These are phyloP conservation scores for Entomobrya multifasciata DNA, from an alignment of 2,888 invertebrate genomes.

Conservation along the genomic window DNA sequence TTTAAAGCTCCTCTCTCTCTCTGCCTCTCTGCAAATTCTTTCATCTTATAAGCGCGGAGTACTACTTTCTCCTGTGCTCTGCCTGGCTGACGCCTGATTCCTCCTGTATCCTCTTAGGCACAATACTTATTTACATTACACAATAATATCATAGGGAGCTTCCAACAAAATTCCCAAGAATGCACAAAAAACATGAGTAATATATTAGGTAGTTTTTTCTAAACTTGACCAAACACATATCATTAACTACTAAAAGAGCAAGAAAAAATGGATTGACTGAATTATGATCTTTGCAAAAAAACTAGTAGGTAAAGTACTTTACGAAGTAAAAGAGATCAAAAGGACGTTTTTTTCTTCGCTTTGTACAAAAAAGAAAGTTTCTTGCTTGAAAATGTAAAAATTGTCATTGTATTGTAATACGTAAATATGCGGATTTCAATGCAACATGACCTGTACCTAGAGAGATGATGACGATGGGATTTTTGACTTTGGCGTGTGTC, in stretches of 20 bases:
- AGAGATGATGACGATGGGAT: no score
- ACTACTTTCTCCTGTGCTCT: background rate
- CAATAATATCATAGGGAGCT: background rate
- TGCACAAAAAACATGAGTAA: slow-evolving; percentile 13
- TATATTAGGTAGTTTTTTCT: slow-evolving; percentile 25
- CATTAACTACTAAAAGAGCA: slow-evolving; percentile 18
- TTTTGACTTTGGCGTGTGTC: no score
- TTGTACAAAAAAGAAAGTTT: background rate
- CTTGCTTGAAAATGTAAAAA: background rate
- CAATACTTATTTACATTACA: background rate
- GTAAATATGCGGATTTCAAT: background rate
- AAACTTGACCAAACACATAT: slow-evolving; percentile 2
- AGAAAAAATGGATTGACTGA: slow-evolving; percentile 35
- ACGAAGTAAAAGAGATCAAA: slow-evolving; percentile 11
- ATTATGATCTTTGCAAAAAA: background rate
- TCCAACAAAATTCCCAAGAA: background rate
- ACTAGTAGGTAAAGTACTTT: background rate
- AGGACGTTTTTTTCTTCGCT: background rate
- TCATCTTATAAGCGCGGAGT: background rate
- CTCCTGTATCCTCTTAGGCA: background rate
- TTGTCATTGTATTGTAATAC: background rate
- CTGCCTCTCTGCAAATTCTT: slow-evolving; percentile 21
- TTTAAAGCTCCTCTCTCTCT: slow-evolving; percentile 18
- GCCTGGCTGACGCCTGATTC: slow-evolving; percentile 35
- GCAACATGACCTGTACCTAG: no score